Percentiles rank a stretch among this genome's conserved stretches.
These are phyloP conservation scores for Drosophila conformis DNA, from an alignment of 2,888 invertebrate species.

Conservation along the genomic window DNA sequence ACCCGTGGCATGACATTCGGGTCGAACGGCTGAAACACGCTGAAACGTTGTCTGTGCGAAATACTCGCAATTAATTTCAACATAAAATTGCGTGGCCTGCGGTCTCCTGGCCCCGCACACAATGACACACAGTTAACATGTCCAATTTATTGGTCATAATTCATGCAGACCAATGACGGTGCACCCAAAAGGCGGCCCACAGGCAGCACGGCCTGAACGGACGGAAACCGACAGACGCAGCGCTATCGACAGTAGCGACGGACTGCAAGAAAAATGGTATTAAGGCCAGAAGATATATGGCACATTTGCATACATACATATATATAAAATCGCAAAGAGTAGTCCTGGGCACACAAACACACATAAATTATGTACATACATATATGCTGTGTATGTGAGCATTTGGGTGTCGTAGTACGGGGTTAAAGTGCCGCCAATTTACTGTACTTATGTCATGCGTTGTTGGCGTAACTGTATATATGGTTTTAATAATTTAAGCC, in stretches of 20 bases:
- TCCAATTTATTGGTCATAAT: constrained; percentile 80
- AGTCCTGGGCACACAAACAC: background rate
- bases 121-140: constrained; percentile 78
- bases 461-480: constrained; percentile 36
- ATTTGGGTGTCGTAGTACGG: constrained; percentile 8
- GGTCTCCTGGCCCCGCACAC: constrained; percentile 45
- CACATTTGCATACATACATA: constrained; percentile 66
- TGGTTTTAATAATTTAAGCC: constrained; percentile 70
- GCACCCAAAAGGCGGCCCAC: constrained; percentile 38
- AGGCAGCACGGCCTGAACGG: background rate
- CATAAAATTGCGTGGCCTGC: constrained; percentile 73
- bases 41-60: constrained; percentile 56
- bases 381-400: background rate
- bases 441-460: constrained; percentile 59
- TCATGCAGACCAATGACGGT: constrained; percentile 62
- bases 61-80: constrained; percentile 75
- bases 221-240: background rate
- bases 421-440: constrained; percentile 65
- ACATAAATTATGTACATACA: background rate
- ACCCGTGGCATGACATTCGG: constrained; percentile 42
- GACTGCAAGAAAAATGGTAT: constrained; percentile 71
- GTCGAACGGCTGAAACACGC: constrained; percentile 6
- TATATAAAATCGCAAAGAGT: constrained; percentile 36
- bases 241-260: constrained; percentile 58
- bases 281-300: constrained; percentile 70